Evolutionary conservation across 2,797 vertebrate species (phyloP), one percentile per base, ranked within the genome.

Genomic region (Atherinosoma microstoma): DNA sequence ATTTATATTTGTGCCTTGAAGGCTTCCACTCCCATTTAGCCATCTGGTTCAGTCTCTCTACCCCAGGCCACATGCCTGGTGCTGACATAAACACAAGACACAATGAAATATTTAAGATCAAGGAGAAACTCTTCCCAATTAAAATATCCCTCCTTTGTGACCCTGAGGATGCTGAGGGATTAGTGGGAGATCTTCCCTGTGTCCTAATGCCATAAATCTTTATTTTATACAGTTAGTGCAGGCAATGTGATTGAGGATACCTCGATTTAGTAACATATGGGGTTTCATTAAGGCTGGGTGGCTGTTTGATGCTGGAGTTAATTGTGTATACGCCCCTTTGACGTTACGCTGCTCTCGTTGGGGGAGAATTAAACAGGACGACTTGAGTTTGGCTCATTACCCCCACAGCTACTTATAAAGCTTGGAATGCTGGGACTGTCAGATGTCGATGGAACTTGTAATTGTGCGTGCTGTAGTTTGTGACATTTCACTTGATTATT

Each of bases 61-160:
- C 90, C 83, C 78, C 74, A 57, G 84, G 92, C 89, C 76, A 64
- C 58, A 22, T 3, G 61, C 77, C 68, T 63, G 5, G 47, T 58
- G 79, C 84, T 80, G 80, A 85, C 82, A 80, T 71, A 67, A 90
- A 88, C 80, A 88, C 35, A 70, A 73, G 62, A 64, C 32, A 45
- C 70, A 67, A 85, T 89, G 53, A 89, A 89, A 91, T 89, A 92
- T 89, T 91, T 79, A 91, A 79, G 82, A 91, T 91, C 81, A 84
- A 87, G 77, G 76, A 76, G 78, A 73, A 86, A 80, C 68, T 82
- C 68, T 73, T 24, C 69, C 86, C 85, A 91, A 91, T 91, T 90
- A 89, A 78, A 82, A 64, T 64, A 22, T 78, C 65, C 63, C 60
- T 65, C 22, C 59, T 10, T 65, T 85, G 70, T 84, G 85, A 91